phyloP scores from a whole-genome alignment of 2,113 vertebrate genomes.

The Oophaga pumilio region DNA sequence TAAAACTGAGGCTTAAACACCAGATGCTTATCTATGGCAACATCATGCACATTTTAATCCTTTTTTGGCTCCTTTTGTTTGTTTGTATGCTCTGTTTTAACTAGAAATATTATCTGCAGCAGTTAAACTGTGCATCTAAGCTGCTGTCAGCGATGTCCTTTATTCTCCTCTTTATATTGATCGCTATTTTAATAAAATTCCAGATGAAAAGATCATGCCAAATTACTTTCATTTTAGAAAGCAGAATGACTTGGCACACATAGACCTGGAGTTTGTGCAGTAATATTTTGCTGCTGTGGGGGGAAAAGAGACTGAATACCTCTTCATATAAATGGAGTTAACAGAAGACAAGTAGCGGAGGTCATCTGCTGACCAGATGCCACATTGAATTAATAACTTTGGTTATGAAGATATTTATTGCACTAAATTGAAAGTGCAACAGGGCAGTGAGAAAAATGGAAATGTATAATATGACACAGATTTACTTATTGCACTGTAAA shows the following conservation, averaged over 20 bases:
- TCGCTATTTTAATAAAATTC: conserved; percentile 68
- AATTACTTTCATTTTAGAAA: conserved; percentile 67
- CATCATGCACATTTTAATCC: conserved; percentile 50
- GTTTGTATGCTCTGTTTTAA: conserved; percentile 56
- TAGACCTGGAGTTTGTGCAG: conserved; percentile 63
- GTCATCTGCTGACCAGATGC: conserved; percentile 84
- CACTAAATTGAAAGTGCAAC: conserved; percentile 70
- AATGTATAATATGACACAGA: neutral
- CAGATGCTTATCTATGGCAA: conserved; percentile 30
- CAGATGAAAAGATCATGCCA: conserved; percentile 72
- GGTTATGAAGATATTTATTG: conserved; percentile 75
- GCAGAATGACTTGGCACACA: conserved; percentile 64
- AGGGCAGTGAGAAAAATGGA: conserved; percentile 74
- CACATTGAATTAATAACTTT: conserved; percentile 81
- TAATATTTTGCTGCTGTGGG: conserved; percentile 24
- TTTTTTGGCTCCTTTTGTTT: conserved; percentile 50
- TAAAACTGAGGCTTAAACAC: conserved; percentile 50
- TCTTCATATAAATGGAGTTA: conserved; percentile 65
- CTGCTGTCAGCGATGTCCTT: conserved; percentile 51
- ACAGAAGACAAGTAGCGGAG: conserved; percentile 67
- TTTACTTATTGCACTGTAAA: neutral
- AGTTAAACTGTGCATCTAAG: conserved; percentile 46
- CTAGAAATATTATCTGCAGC: conserved; percentile 38
- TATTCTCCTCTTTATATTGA: conserved; percentile 53
- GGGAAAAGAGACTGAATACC: conserved; percentile 63